Evolutionary conservation across 2,113 vertebrate genomes (phyloP).

Genomic region (Dipodomys ordii): DNA sequence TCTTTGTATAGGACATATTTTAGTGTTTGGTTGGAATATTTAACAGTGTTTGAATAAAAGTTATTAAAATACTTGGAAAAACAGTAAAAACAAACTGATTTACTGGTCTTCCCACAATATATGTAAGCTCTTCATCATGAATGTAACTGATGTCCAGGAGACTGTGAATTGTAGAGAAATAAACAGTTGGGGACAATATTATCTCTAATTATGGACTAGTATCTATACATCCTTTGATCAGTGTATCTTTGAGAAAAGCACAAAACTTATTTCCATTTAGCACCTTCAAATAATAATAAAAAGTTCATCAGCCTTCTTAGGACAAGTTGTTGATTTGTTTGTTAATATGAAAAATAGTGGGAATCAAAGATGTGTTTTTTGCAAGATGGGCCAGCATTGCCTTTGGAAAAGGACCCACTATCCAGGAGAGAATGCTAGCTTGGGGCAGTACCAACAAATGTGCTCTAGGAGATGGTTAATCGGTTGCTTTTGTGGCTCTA

Average conservation of each 20-base stretch:
- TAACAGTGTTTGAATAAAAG: neutral
- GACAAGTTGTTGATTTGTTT: neutral
- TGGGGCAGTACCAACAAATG: neutral
- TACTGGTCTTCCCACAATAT: neutral
- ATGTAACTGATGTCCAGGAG: neutral
- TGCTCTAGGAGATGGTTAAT: neutral
- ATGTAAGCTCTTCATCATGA: neutral
- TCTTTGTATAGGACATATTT: neutral
- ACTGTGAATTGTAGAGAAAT: neutral
- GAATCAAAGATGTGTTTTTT: neutral
- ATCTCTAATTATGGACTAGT: neutral
- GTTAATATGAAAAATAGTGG: neutral
- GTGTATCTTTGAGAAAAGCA: slow-evolving; percentile 39
- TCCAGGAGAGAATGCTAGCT: neutral
- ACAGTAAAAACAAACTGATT: neutral
- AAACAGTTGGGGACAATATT: neutral
- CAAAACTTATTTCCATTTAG: neutral
- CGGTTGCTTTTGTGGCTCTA: neutral
- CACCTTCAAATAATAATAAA: neutral
- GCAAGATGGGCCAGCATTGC: neutral
- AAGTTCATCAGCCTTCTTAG: neutral
- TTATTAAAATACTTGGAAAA: neutral
- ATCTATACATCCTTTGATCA: neutral
- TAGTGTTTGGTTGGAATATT: neutral
- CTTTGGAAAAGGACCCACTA: neutral